A percentile compares a stretch with the other conserved stretches of the same genome.
phyloP scores from a whole-genome alignment of 2,888 invertebrate species.

The Sarcophaga rosellei region DNA sequence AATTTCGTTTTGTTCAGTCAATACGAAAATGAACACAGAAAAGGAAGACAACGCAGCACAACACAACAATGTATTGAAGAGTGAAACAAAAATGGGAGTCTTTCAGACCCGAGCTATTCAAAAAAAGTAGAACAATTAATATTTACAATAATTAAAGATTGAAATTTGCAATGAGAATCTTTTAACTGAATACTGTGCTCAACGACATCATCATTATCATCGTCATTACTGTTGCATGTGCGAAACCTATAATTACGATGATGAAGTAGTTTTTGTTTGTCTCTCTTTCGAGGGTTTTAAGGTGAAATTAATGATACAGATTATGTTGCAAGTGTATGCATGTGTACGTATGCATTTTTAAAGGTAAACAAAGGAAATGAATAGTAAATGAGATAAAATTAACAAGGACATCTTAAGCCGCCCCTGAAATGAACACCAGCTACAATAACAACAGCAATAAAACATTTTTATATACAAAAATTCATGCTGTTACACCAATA shows the following conservation, averaged over 20 bases:
- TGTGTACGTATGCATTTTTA: neutral
- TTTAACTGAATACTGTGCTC: no score
- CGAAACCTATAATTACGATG: neutral
- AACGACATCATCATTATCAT: no score
- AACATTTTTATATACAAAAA: neutral
- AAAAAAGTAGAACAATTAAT: neutral
- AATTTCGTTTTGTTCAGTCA: no score
- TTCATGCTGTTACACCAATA: neutral
- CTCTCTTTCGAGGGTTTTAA: slow-evolving; percentile 20
- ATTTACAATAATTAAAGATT: slow-evolving; percentile 18
- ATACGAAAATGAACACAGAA: no score
- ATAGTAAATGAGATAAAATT: slow-evolving; percentile 58
- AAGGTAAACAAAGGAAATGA: slow-evolving; percentile 56
- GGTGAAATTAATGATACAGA: slow-evolving; percentile 22
- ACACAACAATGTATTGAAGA: no score
- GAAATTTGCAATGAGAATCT: slow-evolving; percentile 44
- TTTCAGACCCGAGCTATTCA: no score
- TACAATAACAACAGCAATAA: neutral
- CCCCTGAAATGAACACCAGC: slow-evolving; percentile 49
- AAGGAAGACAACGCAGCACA: no score
- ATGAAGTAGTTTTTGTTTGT: neutral
- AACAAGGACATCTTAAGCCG: slow-evolving; percentile 54
- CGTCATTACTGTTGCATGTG: neutral
- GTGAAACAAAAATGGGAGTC: no score
- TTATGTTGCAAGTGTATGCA: neutral